Evolutionary conservation across 2,113 vertebrate species (phyloP), one percentile per base, ranked within the genome.

Genomic region (Apodemus speciosus): DNA sequence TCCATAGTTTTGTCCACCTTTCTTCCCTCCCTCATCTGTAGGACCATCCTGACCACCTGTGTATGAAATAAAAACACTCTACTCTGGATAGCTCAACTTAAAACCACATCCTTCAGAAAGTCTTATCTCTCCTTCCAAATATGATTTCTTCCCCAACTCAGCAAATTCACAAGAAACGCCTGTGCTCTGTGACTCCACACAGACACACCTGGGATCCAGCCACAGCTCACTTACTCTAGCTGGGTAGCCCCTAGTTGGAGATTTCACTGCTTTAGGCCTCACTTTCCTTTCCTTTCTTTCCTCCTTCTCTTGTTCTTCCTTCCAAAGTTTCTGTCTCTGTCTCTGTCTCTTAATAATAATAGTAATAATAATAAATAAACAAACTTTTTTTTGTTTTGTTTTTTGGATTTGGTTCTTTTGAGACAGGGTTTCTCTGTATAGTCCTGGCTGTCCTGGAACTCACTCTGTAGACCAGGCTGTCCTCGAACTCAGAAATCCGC

Each of bases 121-220:
- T 62, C 21, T 76, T 23, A 38, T 58, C 16, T 20, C 0, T 21
- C 14, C 6, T 49, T 93, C 73, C 69, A 91, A 77, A 60, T 90
- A 51, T 83, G 71, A 85, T 90, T 88, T 95, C n/a, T 93, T 95
- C 76, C 20, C 56, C 35, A 95, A 35, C 32, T 94, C 66, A 94
- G 88, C 66, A 93, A 81, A 60, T 66, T 95, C 76, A 60, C 64
- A 56, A 25, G 91, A 85, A 79, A 80, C 76, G 21, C 77, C 18
- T 71, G 21, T 83, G 21, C 77, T 90, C 35, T 94, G 40, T 95
- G 66, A 73, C 84, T 91, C 77, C 84, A 92, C 73, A 84, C 2
- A 85, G 72, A 76, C 66, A 85, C 35, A 88, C 49, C 72, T 88
- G 14, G 60, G 76, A 95, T 88, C 58, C 9, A 60, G 16, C 49